phyloP scores from a whole-genome alignment of 2,797 vertebrate genomes.

The Alca torda region DNA sequence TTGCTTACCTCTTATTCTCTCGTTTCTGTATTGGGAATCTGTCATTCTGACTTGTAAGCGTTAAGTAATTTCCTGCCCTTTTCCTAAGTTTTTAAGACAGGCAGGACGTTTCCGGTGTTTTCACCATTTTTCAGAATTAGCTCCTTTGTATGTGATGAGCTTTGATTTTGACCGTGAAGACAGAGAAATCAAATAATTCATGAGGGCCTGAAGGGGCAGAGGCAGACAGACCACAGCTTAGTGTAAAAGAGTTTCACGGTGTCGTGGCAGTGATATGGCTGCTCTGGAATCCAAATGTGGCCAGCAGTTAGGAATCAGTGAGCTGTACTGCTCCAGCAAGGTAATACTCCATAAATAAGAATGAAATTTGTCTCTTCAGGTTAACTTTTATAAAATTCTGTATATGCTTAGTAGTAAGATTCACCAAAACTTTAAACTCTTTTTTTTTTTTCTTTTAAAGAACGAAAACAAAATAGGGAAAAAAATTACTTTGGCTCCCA shows the following conservation, averaged over 20 bases:
- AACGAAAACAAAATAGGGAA: neutral
- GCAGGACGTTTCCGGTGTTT: neutral
- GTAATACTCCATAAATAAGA: neutral
- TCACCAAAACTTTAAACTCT: neutral
- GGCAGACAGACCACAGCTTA: neutral
- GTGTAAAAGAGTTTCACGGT: neutral
- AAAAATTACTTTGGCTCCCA: neutral
- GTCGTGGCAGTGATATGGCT: neutral
- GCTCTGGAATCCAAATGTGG: neutral
- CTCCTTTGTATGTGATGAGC: neutral
- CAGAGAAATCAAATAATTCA: neutral
- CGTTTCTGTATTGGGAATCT: neutral
- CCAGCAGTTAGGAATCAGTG: neutral
- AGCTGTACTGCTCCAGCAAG: neutral
- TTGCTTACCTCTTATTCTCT: neutral
- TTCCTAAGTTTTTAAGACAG: neutral
- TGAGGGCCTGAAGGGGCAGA: neutral
- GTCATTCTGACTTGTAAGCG: neutral
- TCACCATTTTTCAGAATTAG: neutral
- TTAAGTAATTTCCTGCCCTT: neutral
- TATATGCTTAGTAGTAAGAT: neutral
- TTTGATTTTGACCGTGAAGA: neutral
- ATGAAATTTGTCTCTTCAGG: neutral
- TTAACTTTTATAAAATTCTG: neutral
- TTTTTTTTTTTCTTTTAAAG: neutral